Percentiles rank a stretch among this genome's conserved stretches.
Conservation (phyloP, 2,888 invertebrate genomes). For the Autographa gamma region DNA sequence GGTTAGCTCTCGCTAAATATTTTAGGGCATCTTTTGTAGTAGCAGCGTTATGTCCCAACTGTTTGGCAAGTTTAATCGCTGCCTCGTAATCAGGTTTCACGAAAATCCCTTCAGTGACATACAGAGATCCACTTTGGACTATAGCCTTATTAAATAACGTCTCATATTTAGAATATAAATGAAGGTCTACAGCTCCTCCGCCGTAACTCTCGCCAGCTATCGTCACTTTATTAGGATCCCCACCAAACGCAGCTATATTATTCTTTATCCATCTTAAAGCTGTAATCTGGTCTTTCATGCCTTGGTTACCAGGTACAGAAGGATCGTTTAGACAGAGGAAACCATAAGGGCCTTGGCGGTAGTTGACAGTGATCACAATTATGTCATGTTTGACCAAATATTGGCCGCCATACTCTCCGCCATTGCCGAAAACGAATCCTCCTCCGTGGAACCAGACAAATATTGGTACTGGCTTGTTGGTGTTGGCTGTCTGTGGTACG, state of each 20-base stretch:
- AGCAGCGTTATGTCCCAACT: slow-evolving; percentile 61
- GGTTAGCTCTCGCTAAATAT: slow-evolving; percentile 61
- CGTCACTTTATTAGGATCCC: slow-evolving; percentile 70
- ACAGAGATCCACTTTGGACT: slow-evolving; percentile 71
- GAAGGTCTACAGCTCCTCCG: slow-evolving; percentile 71
- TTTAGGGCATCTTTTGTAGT: slow-evolving; percentile 62
- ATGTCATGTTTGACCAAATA: slow-evolving; percentile 68
- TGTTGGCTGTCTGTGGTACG: slow-evolving; percentile 58
- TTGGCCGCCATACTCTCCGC: slow-evolving; percentile 69
- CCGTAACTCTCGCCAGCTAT: slow-evolving; percentile 79
- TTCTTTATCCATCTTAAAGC: slow-evolving; percentile 75
- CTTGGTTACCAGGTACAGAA: slow-evolving; percentile 71
- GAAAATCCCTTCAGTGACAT: slow-evolving; percentile 62
- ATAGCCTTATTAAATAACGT: slow-evolving; percentile 71
- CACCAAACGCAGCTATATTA: slow-evolving; percentile 76
- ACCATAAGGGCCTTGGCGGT: slow-evolving; percentile 77
- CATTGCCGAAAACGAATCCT: slow-evolving; percentile 71
- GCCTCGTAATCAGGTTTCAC: slow-evolving; percentile 63
- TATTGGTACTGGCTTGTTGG: slow-evolving; percentile 65
- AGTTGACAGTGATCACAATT: slow-evolving; percentile 71
- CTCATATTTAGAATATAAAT: slow-evolving; percentile 68
- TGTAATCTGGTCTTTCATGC: slow-evolving; percentile 75
- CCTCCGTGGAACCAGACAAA: slow-evolving; percentile 82
- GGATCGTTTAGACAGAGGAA: slow-evolving; percentile 75
- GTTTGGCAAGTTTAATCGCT: slow-evolving; percentile 66